Percentiles rank a stretch among this genome's conserved stretches.
Evolutionary conservation across 92 coral and sea anemone species (phyloP).

Genomic region (Muricea muricata): DNA sequence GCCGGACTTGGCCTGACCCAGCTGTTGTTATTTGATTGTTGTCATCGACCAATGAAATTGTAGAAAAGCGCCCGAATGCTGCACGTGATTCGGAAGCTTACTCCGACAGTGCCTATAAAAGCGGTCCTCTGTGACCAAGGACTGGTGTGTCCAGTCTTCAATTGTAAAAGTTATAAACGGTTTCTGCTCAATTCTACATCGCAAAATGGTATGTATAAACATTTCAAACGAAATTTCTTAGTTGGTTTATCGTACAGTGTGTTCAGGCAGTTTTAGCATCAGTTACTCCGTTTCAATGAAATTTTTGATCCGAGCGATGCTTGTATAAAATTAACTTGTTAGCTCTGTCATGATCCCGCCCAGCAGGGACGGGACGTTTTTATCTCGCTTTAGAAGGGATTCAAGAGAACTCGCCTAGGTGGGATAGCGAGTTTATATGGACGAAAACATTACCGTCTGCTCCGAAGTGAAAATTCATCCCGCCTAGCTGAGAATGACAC

Average conservation of each 20-base stretch:
- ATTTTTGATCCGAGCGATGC: neutral
- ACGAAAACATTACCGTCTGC: too few species aligned
- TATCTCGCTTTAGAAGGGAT: neutral
- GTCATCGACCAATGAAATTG: constrained; percentile 30
- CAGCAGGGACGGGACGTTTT: neutral
- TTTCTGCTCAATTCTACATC: neutral
- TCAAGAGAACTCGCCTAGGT: too few species aligned
- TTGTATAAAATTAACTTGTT: neutral
- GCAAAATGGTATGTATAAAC: constrained; percentile 31
- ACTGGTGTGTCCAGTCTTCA: neutral
- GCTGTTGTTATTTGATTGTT: constrained; percentile 26
- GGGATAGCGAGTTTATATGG: too few species aligned
- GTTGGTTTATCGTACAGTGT: neutral
- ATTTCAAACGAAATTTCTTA: neutral
- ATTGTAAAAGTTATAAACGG: neutral
- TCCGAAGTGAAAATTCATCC: too few species aligned
- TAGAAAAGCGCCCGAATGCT: constrained; percentile 17
- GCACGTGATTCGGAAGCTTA: constrained; percentile 31
- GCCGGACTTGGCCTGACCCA: constrained; percentile 9
- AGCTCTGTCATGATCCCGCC: neutral
- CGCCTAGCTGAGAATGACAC: too few species aligned
- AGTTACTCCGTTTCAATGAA: neutral
- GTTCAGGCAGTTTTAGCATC: neutral
- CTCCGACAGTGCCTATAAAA: too few species aligned
- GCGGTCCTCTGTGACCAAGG: too few species aligned